Percentiles rank a stretch among this genome's conserved stretches.
Conservation (phyloP, 2,797 vertebrate genomes). For the Coilia nasus region DNA sequence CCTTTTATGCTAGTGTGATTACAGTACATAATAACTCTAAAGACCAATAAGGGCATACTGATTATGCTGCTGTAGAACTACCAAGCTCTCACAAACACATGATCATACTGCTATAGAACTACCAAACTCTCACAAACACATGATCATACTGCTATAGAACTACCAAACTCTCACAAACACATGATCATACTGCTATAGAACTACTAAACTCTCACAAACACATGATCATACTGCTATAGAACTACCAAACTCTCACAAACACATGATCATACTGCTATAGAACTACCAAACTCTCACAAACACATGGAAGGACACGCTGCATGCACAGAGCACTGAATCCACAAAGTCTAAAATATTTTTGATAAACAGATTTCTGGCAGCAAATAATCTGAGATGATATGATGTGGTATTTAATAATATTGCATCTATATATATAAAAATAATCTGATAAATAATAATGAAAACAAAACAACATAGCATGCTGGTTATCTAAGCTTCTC, state of each 20-base stretch:
- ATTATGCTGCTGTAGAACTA: neutral
- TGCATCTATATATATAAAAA: no score
- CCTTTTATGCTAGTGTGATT: slow-evolving; percentile 18
- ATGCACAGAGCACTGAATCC: no score
- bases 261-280: neutral
- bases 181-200: neutral
- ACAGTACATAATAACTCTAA: neutral
- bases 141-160: neutral
- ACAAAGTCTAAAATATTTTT: no score
- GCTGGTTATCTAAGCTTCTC: no score
- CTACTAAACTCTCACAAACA: neutral
- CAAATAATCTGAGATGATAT: no score
- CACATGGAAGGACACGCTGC: no score
- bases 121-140: neutral
- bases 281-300: neutral
- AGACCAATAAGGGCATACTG: neutral
- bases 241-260: neutral
- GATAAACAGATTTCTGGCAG: no score
- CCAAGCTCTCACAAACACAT: neutral
- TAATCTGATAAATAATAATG: no score
- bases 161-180: neutral
- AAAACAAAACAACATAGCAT: no score
- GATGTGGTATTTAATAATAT: no score
- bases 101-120: neutral
- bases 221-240: neutral